Evolutionary conservation across 2,888 invertebrate genomes (phyloP), one percentile per base, ranked within the genome.

Genomic region (Panopea generosa): DNA sequence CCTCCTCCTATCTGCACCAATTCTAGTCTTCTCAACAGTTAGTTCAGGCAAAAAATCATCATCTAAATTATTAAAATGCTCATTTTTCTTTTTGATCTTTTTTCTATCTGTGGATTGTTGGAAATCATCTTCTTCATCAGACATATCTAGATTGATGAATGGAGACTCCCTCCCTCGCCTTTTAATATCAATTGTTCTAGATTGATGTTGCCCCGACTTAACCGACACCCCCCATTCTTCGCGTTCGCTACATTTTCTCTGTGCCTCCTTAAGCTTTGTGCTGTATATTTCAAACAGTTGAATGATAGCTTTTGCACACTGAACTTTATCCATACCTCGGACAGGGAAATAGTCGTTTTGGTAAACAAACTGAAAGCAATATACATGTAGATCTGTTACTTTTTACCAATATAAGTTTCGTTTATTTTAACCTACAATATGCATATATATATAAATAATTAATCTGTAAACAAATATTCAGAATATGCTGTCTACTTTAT

Each of bases 161-260:
- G 59, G 29, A 1, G 77, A 70, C 11, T 29, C 55, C 3, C 75
- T 52, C 18, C 84, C 82, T 38, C 84, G 70, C 47, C 56, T 74
- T 47, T 84, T 85, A 20, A 69, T 50, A 63, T 84, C 86, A 14
- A 87, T 66, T 9, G 87, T 82, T 24, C 55, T 79, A 0, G 77
- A 60, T 61, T 71, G 53, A 56, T 88, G 87, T 53, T 72, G 74
- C 0, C 89, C 89, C 18, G 79, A 61, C 47, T 78, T 82, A 0
- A 89, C 83, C 1, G 89, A 83, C 52, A 80, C 80, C 6, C 82
- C 83, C 86, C 86, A 86, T 3, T 43, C 45, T 11, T 83, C 3
- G 14, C 56, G 60, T 4, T 50, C 63, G 6, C 52, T 22, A 18
- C 65, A 63, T 24, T 68, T 52, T 9, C 53, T 33, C 75, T 86